Evolutionary conservation across 2,113 vertebrate species (phyloP).

Genomic region (Recurvirostra avosetta): DNA sequence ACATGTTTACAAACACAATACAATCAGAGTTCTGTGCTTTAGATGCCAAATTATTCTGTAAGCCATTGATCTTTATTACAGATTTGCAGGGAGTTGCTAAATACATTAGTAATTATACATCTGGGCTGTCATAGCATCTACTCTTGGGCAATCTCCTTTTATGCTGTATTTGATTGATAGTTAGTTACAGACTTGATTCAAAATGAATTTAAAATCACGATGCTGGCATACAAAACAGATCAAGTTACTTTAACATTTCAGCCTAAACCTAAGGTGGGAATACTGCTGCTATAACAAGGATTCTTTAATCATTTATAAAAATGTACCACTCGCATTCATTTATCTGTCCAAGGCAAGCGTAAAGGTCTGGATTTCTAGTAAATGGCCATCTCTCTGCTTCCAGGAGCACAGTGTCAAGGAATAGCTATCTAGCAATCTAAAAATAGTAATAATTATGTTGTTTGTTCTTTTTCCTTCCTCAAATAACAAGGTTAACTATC

Average conservation of each 20-base stretch:
- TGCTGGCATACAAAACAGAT: background rate
- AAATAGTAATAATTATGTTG: background rate
- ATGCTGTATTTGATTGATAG: conserved; percentile 32
- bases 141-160: conserved; percentile 51
- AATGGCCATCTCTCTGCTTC: background rate
- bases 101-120: conserved; percentile 53
- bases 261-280: background rate
- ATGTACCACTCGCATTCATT: background rate
- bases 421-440: background rate
- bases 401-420: background rate
- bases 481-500: background rate
- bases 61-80: conserved; percentile 68
- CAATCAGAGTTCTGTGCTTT: conserved; percentile 32
- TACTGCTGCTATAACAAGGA: background rate
- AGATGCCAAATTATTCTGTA: conserved; percentile 53
- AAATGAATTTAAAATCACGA: background rate
- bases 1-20: conserved; percentile 58
- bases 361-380: background rate
- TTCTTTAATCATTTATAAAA: background rate
- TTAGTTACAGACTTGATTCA: background rate
- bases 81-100: conserved; percentile 46
- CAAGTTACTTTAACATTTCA: background rate
- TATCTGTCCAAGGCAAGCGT: background rate
- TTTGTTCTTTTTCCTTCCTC: background rate
- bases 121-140: conserved; percentile 24